Conservation (phyloP, 2,797 vertebrate genomes). For the Hyperoplus lanceolatus region DNA sequence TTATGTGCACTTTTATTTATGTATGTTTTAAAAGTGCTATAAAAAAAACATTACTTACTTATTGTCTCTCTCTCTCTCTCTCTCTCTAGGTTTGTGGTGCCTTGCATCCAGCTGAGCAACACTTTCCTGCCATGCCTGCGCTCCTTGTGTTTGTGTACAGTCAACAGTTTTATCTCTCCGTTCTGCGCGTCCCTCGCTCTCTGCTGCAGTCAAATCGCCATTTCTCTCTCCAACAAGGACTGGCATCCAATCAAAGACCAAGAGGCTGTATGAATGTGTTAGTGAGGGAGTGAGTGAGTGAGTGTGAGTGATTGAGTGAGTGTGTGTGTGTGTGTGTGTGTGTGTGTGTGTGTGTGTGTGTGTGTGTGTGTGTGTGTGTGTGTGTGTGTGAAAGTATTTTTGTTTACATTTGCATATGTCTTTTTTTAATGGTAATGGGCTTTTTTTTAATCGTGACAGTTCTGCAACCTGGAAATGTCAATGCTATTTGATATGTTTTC, state of each 20-base stretch:
- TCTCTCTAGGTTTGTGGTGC: conserved; percentile 81
- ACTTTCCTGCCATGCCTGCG: conserved; percentile 85
- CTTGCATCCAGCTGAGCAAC: conserved; percentile 85
- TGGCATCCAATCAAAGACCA: conserved; percentile 54
- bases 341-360: conserved; percentile 7
- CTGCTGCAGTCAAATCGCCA: conserved; percentile 76
- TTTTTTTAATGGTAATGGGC: no score
- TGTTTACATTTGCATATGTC: not conserved
- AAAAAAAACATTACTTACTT: no score
- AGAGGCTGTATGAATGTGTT: conserved; percentile 32
- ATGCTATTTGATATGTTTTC: conserved; percentile 39
- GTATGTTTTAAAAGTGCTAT: no score
- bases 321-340: not conserved
- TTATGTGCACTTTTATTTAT: no score
- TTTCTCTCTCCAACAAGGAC: conserved; percentile 80
- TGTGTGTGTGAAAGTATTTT: not conserved
- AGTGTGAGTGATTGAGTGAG: not conserved
- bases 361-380: not conserved
- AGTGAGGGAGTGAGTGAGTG: not conserved
- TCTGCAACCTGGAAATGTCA: not conserved
- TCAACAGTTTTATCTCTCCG: conserved; percentile 83
- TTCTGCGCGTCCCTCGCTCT: conserved; percentile 82
- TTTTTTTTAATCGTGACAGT: conserved; percentile 7
- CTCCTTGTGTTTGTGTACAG: conserved; percentile 81
- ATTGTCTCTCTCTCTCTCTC: not conserved